phyloP scores from a whole-genome alignment of 2,113 vertebrate genomes.

The Platysternon megacephalum region DNA sequence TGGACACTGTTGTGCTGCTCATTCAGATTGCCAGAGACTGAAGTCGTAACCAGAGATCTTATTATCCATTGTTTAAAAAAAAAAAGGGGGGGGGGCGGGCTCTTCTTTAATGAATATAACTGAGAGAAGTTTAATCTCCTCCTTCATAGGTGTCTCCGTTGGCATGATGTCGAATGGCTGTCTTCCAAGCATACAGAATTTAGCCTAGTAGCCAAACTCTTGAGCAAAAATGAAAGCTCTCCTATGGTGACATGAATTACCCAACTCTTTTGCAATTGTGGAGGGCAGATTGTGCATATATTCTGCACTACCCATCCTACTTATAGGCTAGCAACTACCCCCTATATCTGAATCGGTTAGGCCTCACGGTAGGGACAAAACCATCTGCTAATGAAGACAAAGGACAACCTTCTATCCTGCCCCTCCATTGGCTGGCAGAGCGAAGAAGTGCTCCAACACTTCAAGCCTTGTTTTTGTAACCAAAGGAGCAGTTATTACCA shows the following conservation, averaged over 20 bases:
- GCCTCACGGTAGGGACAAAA: slow-evolving; percentile 29
- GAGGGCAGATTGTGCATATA: fast-evolving
- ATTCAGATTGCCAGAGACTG: slow-evolving; percentile 23
- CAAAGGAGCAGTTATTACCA: slow-evolving; percentile 2
- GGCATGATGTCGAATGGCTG: neutral
- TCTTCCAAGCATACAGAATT: neutral
- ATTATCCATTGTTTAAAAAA: slow-evolving; percentile 19
- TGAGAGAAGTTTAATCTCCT: neutral
- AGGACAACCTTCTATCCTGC: slow-evolving; percentile 17
- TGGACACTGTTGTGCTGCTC: slow-evolving; percentile 5
- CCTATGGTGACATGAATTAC: neutral
- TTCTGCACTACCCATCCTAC: fast-evolving
- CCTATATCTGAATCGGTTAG: neutral
- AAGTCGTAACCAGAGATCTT: neutral
- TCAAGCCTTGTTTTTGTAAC: neutral
- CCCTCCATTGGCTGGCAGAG: neutral
- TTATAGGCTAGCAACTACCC: neutral
- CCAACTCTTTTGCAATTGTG: neutral
- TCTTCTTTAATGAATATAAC: neutral
- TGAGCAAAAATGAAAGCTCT: neutral
- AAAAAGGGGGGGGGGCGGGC: neutral
- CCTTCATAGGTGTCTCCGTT: neutral
- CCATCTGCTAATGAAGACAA: slow-evolving; percentile 33
- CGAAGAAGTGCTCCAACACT: neutral
- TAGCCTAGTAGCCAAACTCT: neutral